Percentiles rank a stretch among this genome's conserved stretches.
Conservation (phyloP, 2,888 invertebrate species). For the Lucinisca nassula region DNA sequence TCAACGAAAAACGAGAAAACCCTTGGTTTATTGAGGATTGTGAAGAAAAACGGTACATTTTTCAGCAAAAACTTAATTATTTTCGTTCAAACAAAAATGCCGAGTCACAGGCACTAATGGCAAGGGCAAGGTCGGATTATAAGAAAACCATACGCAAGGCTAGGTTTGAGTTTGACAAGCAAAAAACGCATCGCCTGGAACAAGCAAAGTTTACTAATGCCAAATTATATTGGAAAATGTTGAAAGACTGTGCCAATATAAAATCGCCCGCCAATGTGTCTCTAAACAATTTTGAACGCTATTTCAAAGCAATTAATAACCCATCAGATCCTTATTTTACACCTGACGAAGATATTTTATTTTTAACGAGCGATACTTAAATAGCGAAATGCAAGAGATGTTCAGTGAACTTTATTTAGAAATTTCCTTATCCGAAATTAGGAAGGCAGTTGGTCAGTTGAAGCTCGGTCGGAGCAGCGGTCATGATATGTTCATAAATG, state of each 20-base stretch:
- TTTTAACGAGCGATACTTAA: background rate
- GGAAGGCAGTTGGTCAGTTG: conserved; percentile 4
- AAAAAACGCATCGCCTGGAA: conserved; percentile 12
- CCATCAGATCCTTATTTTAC: background rate
- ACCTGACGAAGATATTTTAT: background rate
- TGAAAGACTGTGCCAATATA: background rate
- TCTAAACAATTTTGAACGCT: background rate
- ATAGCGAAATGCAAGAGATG: background rate
- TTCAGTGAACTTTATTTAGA: background rate
- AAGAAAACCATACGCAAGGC: background rate
- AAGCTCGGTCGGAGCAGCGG: background rate
- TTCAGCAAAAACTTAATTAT: conserved; percentile 4
- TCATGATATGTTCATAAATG: conserved; percentile 13
- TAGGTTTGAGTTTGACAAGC: background rate
- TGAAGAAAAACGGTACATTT: background rate
- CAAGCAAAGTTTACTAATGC: conserved; percentile 12
- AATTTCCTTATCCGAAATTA: background rate
- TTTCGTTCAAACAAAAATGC: background rate
- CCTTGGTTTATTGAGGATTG: conserved; percentile 37
- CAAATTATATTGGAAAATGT: conserved; percentile 15
- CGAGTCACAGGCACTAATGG: background rate
- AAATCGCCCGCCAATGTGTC: background rate
- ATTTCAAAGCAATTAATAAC: background rate
- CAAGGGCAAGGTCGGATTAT: background rate
- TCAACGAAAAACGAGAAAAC: background rate